Percentiles rank a stretch among this genome's conserved stretches.
phyloP scores from a whole-genome alignment of 2,888 invertebrate genomes.

The Amblyteles armatorius region DNA sequence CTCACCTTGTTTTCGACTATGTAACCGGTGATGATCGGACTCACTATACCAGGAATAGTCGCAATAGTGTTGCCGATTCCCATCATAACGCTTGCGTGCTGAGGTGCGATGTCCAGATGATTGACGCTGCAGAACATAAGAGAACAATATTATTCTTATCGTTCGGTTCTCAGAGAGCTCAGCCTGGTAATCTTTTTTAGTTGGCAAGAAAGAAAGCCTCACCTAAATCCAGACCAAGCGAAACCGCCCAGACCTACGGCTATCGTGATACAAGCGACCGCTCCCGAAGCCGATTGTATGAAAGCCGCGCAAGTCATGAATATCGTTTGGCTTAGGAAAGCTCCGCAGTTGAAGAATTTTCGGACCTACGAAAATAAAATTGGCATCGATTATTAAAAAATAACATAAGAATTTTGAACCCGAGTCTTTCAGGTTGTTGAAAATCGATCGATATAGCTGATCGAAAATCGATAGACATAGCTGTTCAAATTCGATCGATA shows the following conservation, averaged over 20 bases:
- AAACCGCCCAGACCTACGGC: conserved; percentile 97
- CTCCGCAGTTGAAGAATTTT: conserved; percentile 90
- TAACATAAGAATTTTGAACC: neutral
- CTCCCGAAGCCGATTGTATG: conserved; percentile 88
- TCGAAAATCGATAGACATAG: neutral
- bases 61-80: conserved; percentile 96
- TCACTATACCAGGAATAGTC: conserved; percentile 96
- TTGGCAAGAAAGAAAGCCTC: conserved; percentile 74
- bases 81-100: conserved; percentile 96
- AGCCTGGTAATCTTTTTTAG: neutral
- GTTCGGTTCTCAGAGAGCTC: neutral
- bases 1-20: conserved; percentile 91
- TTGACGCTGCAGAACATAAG: conserved; percentile 87
- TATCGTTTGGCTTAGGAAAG: conserved; percentile 92
- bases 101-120: conserved; percentile 96
- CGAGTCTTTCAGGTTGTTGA: neutral
- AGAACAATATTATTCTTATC: neutral
- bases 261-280: conserved; percentile 93
- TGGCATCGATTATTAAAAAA: neutral
- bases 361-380: conserved; percentile 84
- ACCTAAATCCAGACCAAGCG: conserved; percentile 97
- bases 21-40: conserved; percentile 92
- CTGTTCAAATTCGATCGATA: neutral
- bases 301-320: conserved; percentile 95
- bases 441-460: neutral